Evolutionary conservation across 2,113 vertebrate species (phyloP), one percentile per base, ranked within the genome.

Genomic region (Columba janthina): DNA sequence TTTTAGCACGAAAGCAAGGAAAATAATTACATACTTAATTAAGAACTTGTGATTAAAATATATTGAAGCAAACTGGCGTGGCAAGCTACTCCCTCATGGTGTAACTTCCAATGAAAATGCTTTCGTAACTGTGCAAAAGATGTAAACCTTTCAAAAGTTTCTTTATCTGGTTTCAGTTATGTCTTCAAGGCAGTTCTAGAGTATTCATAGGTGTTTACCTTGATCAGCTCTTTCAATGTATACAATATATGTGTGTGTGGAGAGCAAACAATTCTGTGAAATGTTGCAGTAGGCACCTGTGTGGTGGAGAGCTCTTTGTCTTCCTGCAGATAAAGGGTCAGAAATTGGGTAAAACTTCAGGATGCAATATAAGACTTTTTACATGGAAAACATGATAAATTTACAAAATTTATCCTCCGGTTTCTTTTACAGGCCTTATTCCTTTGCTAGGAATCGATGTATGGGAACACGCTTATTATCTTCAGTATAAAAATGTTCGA

Each of bases 381-480:
- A 21, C 7, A 31, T 46, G 18, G 50, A 29, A 46, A 28, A 16
- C 5, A 0, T 67, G 24, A 26, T 31, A 51, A 11, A 48, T 65
- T 48, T 56, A 44, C 11, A 65, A 24, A 42, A 34, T 38, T 9
- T 57, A 15, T 22, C 31, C 15, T 91, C 71, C 64, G 85, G 56
- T 88, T 28, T 32, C 8, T 60, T 26, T 22, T 18, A 53, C 64
- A 99, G 99, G 99, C 95, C 99, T 99, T 46, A 95, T 99, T 91
- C 99, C 99, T 26, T 98, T 99, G n/a, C 97, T 99, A 42, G 99
- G 99, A 71, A 99, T 99, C 7, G 99, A 99, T 2, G 99, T 99
- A 26, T 99, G 99, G 99, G 99, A 99, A 89, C 99, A 99, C 51
- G 99, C 99, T 50, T 99, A 99, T 83, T 99, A 99, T 91, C 98